Conservation (phyloP, 2,888 invertebrate genomes). For the Emmelina monodactyla region DNA sequence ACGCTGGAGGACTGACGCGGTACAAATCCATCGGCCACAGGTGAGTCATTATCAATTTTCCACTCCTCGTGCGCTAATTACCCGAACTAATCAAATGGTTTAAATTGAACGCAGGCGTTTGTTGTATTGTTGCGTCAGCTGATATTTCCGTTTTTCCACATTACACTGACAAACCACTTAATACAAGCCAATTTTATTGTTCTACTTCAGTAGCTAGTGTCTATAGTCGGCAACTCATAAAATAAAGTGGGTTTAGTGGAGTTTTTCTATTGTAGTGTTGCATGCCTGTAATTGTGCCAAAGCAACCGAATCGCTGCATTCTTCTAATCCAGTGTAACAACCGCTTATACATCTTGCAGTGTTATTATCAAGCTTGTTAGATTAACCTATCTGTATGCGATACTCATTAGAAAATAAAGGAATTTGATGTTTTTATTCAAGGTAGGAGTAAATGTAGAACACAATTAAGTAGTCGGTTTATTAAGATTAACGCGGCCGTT, state of each 20-base stretch:
- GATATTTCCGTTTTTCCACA: conserved; percentile 31
- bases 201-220: conserved; percentile 28
- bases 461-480: too few relatives aligned
- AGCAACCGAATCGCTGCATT: conserved; percentile 48
- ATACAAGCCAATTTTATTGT: conserved; percentile 12
- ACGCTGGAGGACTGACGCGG: conserved; percentile 78
- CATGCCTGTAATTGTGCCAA: conserved; percentile 47
- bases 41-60: conserved; percentile 34
- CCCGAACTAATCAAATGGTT: not conserved
- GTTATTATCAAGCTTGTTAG: conserved; percentile 1
- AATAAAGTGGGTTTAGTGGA: conserved; percentile 39
- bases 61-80: conserved; percentile 2
- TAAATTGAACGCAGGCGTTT: not conserved
- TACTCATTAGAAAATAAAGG: conserved; percentile 1
- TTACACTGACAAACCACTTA: conserved; percentile 24
- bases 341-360: conserved; percentile 9
- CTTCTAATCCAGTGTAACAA: conserved; percentile 34
- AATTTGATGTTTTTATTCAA: too few relatives aligned
- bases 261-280: conserved; percentile 43
- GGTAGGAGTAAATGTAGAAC: too few relatives aligned
- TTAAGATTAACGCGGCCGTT: too few relatives aligned
- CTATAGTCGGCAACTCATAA: conserved; percentile 28
- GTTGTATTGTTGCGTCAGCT: conserved; percentile 23
- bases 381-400: conserved; percentile 1
- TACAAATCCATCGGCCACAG: conserved; percentile 76